Evolutionary conservation across 2,797 vertebrate genomes (phyloP).

Genomic region (Pseudocheirus occidentalis): DNA sequence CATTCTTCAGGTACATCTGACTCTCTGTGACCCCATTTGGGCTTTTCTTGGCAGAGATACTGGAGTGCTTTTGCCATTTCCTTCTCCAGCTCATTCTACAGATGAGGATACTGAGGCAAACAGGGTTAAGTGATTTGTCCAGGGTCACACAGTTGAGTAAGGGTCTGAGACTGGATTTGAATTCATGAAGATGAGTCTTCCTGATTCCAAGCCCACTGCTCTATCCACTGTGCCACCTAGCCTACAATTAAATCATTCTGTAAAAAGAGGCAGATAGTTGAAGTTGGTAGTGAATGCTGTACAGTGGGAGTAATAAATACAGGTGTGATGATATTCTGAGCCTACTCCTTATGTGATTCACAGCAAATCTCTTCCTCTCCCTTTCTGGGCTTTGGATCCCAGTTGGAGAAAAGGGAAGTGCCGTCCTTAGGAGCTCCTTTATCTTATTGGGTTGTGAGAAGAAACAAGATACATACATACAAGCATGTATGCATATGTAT

Average conservation of each 20-base stretch:
- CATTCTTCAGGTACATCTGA: not conserved
- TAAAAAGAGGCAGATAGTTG: not conserved
- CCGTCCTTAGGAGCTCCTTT: not conserved
- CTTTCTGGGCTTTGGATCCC: conserved; percentile 24
- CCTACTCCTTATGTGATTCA: too few species aligned
- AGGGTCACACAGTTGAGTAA: not conserved
- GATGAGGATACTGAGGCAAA: not conserved
- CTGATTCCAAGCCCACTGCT: not conserved
- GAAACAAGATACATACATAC: not conserved
- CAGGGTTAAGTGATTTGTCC: not conserved
- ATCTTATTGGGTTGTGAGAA: not conserved
- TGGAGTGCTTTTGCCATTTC: not conserved
- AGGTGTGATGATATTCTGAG: not conserved
- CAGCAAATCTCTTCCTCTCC: not conserved
- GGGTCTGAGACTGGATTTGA: not conserved
- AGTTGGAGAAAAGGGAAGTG: not conserved
- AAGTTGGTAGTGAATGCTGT: not conserved
- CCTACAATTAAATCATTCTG: not conserved
- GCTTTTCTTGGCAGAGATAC: not conserved
- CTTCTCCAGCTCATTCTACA: not conserved
- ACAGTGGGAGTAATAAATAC: not conserved
- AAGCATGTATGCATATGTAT: not conserved
- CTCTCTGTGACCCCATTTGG: not conserved
- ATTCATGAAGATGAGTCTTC: not conserved
- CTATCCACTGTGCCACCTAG: not conserved